Conservation (phyloP, 2,113 vertebrate genomes). For the Mungos mungo region DNA sequence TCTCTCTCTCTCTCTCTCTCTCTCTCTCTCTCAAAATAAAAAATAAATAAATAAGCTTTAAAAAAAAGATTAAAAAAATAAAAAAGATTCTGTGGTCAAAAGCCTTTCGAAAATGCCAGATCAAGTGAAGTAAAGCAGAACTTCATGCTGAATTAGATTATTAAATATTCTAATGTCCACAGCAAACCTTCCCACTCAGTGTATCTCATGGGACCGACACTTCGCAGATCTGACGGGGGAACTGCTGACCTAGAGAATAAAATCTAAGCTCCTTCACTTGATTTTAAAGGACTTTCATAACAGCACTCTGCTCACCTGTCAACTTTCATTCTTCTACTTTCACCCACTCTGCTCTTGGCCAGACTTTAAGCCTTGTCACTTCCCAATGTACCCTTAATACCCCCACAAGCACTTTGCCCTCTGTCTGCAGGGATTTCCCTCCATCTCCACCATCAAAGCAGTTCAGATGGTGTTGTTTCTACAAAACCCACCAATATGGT, state of each 20-base stretch:
- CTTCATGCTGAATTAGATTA: neutral
- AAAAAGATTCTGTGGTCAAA: neutral
- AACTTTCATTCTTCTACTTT: neutral
- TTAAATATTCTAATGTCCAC: neutral
- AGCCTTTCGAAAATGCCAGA: neutral
- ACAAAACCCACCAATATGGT: neutral
- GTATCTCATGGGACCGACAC: no score
- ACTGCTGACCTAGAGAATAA: neutral
- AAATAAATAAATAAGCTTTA: no score
- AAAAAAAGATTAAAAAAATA: no score
- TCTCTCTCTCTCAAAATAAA: no score
- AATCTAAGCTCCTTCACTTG: neutral
- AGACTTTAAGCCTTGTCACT: neutral
- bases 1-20: no score
- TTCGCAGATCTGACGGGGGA: neutral
- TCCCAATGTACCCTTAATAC: no score
- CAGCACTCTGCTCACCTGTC: neutral
- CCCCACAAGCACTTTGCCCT: neutral
- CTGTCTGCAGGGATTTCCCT: neutral
- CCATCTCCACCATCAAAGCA: neutral
- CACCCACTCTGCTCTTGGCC: neutral
- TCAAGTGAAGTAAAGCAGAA: neutral
- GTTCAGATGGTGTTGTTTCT: neutral
- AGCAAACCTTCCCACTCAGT: neutral
- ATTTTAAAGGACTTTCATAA: neutral